Conservation (phyloP, 2,113 vertebrate genomes). For the Stomatorhinus ivindoensis region DNA sequence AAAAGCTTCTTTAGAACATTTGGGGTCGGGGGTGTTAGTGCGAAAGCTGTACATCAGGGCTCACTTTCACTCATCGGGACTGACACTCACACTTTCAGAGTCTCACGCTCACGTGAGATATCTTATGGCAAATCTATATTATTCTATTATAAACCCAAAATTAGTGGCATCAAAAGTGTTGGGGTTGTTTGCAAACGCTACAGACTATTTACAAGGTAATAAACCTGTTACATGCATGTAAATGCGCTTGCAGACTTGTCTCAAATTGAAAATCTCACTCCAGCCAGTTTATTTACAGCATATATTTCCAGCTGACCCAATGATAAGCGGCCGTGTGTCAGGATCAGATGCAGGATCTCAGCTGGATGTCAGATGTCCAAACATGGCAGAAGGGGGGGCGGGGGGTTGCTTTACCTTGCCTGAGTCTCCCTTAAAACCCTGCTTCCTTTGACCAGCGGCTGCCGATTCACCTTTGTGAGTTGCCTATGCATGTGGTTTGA, state of each 20-base stretch:
- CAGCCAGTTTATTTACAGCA: not conserved
- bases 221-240: no score
- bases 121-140: not conserved
- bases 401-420: not conserved
- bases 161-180: not conserved
- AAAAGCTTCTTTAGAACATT: not conserved
- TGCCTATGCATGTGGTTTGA: no score
- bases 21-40: not conserved
- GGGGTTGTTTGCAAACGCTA: no score
- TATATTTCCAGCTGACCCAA: not conserved
- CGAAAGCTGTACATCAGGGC: not conserved
- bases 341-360: not conserved
- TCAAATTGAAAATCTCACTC: no score
- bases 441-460: not conserved
- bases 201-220: no score
- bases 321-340: not conserved
- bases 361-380: not conserved
- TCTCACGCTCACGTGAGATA: not conserved
- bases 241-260: no score
- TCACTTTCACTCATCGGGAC: not conserved
- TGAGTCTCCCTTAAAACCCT: not conserved
- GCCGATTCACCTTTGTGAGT: no score
- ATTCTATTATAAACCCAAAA: not conserved
- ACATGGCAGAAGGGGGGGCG: not conserved
- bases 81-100: not conserved